Evolutionary conservation across 2,797 vertebrate species (phyloP).

Genomic region (Spheniscus humboldti): DNA sequence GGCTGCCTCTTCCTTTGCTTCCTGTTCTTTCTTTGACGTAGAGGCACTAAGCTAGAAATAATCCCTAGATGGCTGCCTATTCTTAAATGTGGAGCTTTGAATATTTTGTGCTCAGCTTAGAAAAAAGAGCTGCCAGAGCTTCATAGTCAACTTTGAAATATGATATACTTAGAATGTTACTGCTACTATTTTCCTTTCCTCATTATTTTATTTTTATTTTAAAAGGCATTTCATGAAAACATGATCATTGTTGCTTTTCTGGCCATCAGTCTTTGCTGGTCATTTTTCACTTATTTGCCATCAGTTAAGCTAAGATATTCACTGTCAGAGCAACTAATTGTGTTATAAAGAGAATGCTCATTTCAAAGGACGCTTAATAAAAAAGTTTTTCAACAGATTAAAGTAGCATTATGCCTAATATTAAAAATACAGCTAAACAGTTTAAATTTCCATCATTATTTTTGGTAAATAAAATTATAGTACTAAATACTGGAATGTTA

Average conservation of each 20-base stretch:
- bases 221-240: not conserved
- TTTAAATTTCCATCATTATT: not conserved
- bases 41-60: not conserved
- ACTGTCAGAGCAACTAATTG: not conserved
- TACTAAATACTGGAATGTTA: not conserved
- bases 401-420: not conserved
- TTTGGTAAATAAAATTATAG: not conserved
- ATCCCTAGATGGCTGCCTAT: not conserved
- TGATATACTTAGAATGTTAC: not conserved
- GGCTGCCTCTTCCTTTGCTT: not conserved
- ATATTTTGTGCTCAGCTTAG: not conserved
- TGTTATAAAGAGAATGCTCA: not conserved
- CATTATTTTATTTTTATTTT: not conserved
- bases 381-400: not conserved
- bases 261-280: not conserved
- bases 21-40: not conserved
- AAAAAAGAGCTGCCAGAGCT: not conserved
- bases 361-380: not conserved
- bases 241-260: not conserved
- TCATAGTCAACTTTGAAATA: not conserved
- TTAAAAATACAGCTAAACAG: not conserved
- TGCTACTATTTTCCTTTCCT: not conserved
- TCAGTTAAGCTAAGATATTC: not conserved
- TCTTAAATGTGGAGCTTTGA: not conserved
- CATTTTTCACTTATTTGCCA: not conserved